These are phyloP conservation scores for Tiliacea aurago DNA, from an alignment of 2,888 invertebrate genomes.

Conservation along the genomic window DNA sequence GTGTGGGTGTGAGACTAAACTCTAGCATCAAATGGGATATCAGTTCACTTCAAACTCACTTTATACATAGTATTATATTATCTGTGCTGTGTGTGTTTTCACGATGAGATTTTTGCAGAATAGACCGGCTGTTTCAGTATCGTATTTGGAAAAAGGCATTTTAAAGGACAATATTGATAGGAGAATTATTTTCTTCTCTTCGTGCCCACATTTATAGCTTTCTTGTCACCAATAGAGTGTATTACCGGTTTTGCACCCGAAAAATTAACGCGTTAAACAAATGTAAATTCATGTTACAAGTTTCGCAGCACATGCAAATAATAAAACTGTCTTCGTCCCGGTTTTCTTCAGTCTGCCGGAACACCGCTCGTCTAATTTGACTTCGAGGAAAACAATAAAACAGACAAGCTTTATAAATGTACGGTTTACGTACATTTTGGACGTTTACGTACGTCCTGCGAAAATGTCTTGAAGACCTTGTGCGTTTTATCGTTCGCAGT, in stretches of 20 bases:
- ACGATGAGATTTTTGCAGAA: neutral
- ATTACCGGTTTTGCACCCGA: slow-evolving; percentile 1
- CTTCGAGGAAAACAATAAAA: slow-evolving; percentile 52
- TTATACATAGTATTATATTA: neutral
- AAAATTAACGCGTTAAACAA: slow-evolving; percentile 10
- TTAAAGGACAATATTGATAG: neutral
- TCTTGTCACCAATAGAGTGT: slow-evolving; percentile 1
- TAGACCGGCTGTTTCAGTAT: no score
- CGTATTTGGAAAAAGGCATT: neutral
- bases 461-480: slow-evolving; percentile 51
- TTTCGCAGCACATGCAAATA: slow-evolving; percentile 33
- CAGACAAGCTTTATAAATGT: slow-evolving; percentile 64
- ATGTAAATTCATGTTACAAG: neutral
- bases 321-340: slow-evolving; percentile 50
- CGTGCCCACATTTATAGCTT: neutral
- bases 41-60: neutral
- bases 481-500: slow-evolving; percentile 35
- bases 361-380: slow-evolving; percentile 45
- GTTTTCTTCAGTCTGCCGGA: slow-evolving; percentile 46
- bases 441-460: slow-evolving; percentile 42
- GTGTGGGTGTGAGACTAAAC: neutral
- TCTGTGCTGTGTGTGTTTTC: neutral
- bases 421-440: slow-evolving; percentile 73
- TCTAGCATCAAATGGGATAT: neutral
- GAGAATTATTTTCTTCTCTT: neutral